Percentiles rank a stretch among this genome's conserved stretches.
These are phyloP conservation scores for Diadema setosum DNA, from an alignment of 35 echinoderm and acorn worm genomes.

Conservation along the genomic window DNA sequence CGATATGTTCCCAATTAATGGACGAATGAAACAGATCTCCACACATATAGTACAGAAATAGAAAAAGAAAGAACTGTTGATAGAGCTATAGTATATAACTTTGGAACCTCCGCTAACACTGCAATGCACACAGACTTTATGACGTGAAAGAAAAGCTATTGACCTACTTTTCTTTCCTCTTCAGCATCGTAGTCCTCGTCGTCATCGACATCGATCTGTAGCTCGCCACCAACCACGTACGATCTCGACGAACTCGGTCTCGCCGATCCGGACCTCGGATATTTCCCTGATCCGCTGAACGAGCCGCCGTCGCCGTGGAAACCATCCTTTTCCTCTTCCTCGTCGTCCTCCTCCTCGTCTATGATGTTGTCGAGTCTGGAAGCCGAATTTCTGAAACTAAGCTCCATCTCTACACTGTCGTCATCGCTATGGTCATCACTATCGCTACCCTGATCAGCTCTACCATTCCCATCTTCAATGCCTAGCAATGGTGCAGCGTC, in stretches of 20 bases:
- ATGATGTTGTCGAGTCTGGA: background rate
- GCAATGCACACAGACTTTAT: no score
- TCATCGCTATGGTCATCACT: background rate
- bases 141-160: background rate
- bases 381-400: background rate
- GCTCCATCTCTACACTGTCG: background rate
- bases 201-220: background rate
- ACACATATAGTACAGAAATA: no score
- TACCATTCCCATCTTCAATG: background rate
- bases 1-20: no score
- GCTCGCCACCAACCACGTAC: slow-evolving; percentile 4
- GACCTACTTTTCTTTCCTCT: background rate
- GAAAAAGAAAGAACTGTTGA: no score
- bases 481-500: background rate
- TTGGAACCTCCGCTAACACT: no score
- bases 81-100: no score
- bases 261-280: background rate
- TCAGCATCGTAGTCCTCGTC: background rate
- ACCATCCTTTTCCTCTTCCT: background rate
- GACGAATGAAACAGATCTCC: no score
- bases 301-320: background rate
- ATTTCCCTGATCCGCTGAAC: background rate
- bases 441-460: background rate
- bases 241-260: background rate
- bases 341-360: background rate